Evolutionary conservation across 1,140 invertebrate genomes (phyloP).

Genomic region (Zaprionus inermis): DNA sequence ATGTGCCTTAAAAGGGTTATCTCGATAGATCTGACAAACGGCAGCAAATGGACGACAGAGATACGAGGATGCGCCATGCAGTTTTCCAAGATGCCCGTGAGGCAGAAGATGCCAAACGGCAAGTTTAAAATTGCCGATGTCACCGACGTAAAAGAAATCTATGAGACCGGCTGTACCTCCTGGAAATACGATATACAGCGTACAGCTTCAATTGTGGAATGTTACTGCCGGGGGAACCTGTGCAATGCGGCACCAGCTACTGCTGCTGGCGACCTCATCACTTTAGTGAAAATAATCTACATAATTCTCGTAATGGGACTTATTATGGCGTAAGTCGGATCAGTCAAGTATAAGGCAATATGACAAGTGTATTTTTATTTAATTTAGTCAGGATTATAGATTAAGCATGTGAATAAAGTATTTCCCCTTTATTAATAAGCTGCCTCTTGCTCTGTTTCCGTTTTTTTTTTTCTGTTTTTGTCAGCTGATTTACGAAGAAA

Average conservation of each 20-base stretch:
- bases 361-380: not conserved
- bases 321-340: conserved; percentile 3
- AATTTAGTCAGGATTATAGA: conserved; percentile 2
- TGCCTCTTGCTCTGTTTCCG: conserved; percentile 10
- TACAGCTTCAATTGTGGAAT: conserved; percentile 7
- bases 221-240: conserved; percentile 47
- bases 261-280: conserved; percentile 14
- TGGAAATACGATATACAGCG: not conserved
- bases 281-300: not conserved
- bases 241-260: conserved; percentile 40
- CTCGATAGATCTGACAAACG: not conserved
- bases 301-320: conserved; percentile 15
- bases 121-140: not conserved
- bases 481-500: conserved; percentile 7
- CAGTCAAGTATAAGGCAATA: conserved; percentile 1
- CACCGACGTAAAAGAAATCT: not conserved
- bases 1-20: conserved; percentile 41
- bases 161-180: conserved; percentile 36
- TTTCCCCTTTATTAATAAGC: conserved; percentile 1
- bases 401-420: conserved; percentile 3
- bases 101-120: not conserved
- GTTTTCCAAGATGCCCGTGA: not conserved
- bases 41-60: conserved; percentile 12
- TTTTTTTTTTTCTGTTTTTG: not conserved
- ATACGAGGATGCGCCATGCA: conserved; percentile 47